A percentile compares a stretch with the other conserved stretches of the same genome.
phyloP scores from a whole-genome alignment of 2,888 invertebrate genomes.

The Agrochola lychnidis region DNA sequence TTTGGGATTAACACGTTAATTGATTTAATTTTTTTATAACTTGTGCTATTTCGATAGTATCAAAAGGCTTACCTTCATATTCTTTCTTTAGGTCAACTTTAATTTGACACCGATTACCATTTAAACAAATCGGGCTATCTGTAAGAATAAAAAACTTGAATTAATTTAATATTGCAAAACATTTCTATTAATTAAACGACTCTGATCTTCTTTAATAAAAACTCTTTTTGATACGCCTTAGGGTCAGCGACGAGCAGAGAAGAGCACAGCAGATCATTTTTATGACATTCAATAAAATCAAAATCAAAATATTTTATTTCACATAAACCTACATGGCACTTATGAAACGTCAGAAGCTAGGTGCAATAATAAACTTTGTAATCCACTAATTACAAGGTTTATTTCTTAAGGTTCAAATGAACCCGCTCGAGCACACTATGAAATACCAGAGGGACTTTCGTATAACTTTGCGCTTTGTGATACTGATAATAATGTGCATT shows the following conservation, averaged over 20 bases:
- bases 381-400: no score
- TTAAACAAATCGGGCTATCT: slow-evolving; percentile 3
- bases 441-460: neutral
- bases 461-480: neutral
- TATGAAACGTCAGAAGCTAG: no score
- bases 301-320: no score
- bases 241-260: no score
- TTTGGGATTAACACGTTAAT: neutral
- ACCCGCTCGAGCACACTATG: neutral
- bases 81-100: neutral
- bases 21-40: neutral
- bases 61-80: neutral
- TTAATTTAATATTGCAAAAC: neutral
- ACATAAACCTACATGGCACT: no score
- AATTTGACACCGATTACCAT: slow-evolving; percentile 6
- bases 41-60: neutral
- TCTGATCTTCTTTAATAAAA: neutral
- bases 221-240: no score
- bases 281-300: no score
- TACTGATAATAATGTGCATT: neutral
- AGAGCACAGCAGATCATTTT: neutral
- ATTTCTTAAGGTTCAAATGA: neutral
- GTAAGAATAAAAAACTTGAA: slow-evolving; percentile 1
- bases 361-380: no score
- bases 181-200: neutral